Evolutionary conservation across 2,797 vertebrate genomes (phyloP).

Genomic region (Labroides dimidiatus): DNA sequence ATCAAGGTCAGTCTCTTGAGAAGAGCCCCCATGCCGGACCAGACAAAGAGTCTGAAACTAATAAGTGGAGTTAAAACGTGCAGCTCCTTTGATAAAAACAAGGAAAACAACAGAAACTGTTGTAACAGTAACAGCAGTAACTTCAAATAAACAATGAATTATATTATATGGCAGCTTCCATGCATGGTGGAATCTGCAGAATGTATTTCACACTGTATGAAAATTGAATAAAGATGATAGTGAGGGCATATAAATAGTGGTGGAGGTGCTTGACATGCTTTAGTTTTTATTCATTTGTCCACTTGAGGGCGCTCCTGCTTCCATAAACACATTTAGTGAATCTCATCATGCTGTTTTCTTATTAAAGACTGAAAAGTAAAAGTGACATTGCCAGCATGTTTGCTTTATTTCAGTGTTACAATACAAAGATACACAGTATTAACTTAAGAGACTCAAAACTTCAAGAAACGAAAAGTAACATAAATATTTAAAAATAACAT

Average conservation of each 20-base stretch:
- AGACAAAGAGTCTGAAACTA: too few species aligned
- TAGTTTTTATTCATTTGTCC: constrained; percentile 32
- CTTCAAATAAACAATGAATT: too few species aligned
- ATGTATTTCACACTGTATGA: too few species aligned
- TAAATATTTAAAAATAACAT: neutral
- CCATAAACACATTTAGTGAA: constrained; percentile 1
- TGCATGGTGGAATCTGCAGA: too few species aligned
- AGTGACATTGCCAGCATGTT: neutral
- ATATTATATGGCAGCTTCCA: too few species aligned
- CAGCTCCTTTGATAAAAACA: too few species aligned
- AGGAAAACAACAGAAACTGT: too few species aligned
- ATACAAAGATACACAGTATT: neutral
- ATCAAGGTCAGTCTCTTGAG: too few species aligned
- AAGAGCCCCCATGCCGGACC: too few species aligned
- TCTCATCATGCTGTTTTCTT: too few species aligned
- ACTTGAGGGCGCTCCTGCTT: constrained; percentile 51
- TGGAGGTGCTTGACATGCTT: neutral
- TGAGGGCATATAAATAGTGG: neutral
- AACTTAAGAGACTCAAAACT: constrained; percentile 7
- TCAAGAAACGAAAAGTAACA: constrained; percentile 1
- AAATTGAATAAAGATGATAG: neutral
- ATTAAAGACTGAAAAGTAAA: neutral
- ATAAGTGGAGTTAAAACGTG: too few species aligned
- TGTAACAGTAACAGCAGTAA: too few species aligned
- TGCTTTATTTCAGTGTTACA: constrained; percentile 40